Evolutionary conservation across 2,888 invertebrate genomes (phyloP).

Genomic region (Adelphocoris suturalis): DNA sequence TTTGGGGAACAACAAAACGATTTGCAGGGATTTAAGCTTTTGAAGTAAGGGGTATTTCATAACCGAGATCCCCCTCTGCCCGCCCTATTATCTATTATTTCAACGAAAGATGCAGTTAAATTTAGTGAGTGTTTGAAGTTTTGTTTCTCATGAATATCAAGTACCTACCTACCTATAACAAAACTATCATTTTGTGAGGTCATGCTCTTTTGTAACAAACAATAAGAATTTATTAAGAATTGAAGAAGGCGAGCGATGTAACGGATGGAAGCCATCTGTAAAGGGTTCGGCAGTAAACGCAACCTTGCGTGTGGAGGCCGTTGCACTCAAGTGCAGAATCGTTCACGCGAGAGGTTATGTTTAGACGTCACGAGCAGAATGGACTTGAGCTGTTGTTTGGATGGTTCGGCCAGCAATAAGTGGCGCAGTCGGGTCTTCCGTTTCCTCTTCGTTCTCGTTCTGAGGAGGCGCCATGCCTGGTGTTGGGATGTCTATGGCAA

Average conservation of each 20-base stretch:
- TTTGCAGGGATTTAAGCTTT: too few species aligned
- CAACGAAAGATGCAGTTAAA: too few species aligned
- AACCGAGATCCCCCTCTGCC: too few species aligned
- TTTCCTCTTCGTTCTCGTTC: conserved; percentile 49
- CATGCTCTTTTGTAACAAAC: too few species aligned
- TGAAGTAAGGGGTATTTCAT: too few species aligned
- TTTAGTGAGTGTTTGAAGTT: too few species aligned
- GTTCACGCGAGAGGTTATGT: not conserved
- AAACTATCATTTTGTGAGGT: too few species aligned
- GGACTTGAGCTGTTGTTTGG: conserved; percentile 73
- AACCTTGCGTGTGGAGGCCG: not conserved
- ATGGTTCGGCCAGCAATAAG: conserved; percentile 57
- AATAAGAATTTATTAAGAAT: not conserved
- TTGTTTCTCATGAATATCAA: too few species aligned
- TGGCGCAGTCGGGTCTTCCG: conserved; percentile 64
- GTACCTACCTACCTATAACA: too few species aligned
- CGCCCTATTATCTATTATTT: too few species aligned
- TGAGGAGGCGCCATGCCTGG: conserved; percentile 43
- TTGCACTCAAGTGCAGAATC: not conserved
- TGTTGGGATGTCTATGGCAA: conserved; percentile 62
- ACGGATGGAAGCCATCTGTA: not conserved
- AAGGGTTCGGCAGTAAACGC: not conserved
- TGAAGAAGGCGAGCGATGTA: not conserved
- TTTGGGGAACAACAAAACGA: too few species aligned
- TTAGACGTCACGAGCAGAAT: conserved; percentile 60